Percentiles rank a stretch among this genome's conserved stretches.
These are phyloP conservation scores for Archips xylosteana DNA, from an alignment of 2,888 invertebrate species.

Conservation along the genomic window DNA sequence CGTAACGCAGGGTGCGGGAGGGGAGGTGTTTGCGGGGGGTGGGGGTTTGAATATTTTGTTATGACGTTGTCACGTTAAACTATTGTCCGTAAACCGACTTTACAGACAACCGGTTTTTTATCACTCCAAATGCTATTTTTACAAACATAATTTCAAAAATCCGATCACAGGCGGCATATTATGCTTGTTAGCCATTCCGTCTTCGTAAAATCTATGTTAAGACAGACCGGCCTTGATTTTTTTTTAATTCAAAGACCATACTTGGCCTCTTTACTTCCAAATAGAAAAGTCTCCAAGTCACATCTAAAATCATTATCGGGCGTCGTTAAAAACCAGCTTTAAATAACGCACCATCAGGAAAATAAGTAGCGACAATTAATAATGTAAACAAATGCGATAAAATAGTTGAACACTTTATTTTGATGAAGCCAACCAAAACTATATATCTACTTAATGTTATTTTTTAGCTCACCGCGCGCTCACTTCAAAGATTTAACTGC, in stretches of 20 bases:
- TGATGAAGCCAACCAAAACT: slow-evolving; percentile 53
- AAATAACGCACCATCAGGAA: slow-evolving; percentile 35
- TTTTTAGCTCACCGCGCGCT: slow-evolving; percentile 43
- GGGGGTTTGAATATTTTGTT: too few relatives aligned
- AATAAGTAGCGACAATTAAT: slow-evolving; percentile 43
- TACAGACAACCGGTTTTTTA: too few relatives aligned
- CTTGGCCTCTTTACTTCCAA: slow-evolving; percentile 2
- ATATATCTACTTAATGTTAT: slow-evolving; percentile 54
- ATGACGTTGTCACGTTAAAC: too few relatives aligned
- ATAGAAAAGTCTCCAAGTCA: slow-evolving; percentile 7
- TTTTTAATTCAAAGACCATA: not conserved
- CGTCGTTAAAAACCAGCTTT: slow-evolving; percentile 23
- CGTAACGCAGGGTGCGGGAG: too few relatives aligned
- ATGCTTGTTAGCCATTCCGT: too few relatives aligned
- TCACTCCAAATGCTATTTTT: too few relatives aligned
- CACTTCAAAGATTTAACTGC: slow-evolving; percentile 38
- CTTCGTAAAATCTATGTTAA: not conserved
- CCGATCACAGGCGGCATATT: too few relatives aligned
- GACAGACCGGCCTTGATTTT: not conserved
- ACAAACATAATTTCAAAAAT: too few relatives aligned
- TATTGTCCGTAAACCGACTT: too few relatives aligned
- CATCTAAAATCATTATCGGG: not conserved
- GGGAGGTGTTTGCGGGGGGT: too few relatives aligned
- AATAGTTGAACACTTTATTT: slow-evolving; percentile 43
- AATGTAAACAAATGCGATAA: slow-evolving; percentile 41